Percentiles rank a stretch among this genome's conserved stretches.
Conservation (phyloP, 2,888 invertebrate genomes). For the Megamerina dolium region DNA sequence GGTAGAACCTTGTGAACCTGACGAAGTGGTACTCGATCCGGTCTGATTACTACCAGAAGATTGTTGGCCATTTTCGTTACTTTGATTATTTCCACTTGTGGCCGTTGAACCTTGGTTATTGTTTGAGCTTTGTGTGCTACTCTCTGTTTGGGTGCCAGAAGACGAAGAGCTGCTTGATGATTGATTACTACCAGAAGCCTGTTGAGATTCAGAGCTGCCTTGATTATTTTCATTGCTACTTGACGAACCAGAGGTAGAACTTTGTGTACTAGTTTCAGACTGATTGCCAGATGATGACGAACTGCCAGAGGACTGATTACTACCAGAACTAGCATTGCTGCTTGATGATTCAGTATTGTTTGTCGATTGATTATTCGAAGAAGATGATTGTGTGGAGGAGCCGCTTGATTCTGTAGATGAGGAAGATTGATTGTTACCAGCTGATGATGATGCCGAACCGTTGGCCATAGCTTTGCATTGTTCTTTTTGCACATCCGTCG, state of each 20-base stretch:
- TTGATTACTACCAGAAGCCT: constrained; percentile 10
- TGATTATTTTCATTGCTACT: constrained; percentile 1
- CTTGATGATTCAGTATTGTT: constrained; percentile 3
- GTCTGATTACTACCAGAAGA: neutral
- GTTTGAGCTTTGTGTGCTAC: neutral
- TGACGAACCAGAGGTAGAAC: constrained; percentile 6
- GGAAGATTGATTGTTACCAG: constrained; percentile 7
- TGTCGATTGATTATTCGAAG: neutral
- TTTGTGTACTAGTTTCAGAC: constrained; percentile 3
- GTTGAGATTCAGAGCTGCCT: constrained; percentile 4
- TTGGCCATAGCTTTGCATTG: constrained; percentile 38
- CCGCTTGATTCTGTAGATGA: neutral
- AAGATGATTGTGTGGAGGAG: neutral
- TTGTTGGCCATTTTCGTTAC: too few species aligned
- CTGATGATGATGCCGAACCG: constrained; percentile 9
- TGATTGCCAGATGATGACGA: constrained; percentile 5
- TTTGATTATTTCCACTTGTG: constrained; percentile 1
- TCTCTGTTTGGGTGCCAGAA: neutral
- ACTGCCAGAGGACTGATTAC: neutral
- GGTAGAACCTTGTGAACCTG: constrained; percentile 3
- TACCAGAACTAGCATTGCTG: neutral
- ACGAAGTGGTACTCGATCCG: neutral
- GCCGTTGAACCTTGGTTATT: neutral
- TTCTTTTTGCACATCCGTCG: constrained; percentile 39
- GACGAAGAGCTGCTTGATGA: neutral